Conservation (phyloP, 2,797 vertebrate species). For the Coregonus suidteri region DNA sequence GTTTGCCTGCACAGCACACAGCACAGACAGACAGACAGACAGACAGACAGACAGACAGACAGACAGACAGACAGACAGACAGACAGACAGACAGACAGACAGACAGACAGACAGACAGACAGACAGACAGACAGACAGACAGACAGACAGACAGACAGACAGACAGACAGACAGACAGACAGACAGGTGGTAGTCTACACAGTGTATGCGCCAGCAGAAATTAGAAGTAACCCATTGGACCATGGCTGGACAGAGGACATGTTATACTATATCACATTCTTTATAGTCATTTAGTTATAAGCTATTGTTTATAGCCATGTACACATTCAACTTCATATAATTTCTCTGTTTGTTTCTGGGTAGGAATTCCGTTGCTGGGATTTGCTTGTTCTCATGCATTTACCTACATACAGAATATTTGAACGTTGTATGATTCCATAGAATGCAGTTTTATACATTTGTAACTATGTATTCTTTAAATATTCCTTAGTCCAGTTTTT, state of each 20-base stretch:
- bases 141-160: background rate
- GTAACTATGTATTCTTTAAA: background rate
- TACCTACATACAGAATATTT: background rate
- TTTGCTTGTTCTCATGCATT: background rate
- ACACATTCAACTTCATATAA: background rate
- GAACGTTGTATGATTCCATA: background rate
- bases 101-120: background rate
- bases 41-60: background rate
- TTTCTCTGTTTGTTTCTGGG: background rate
- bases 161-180: too few relatives aligned
- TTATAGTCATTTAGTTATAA: too few relatives aligned
- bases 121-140: background rate
- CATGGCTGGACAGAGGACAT: conserved; percentile 17
- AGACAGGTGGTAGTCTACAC: background rate
- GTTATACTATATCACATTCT: background rate
- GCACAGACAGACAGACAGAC: conserved; percentile 16
- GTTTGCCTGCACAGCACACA: conserved; percentile 17
- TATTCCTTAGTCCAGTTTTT: background rate
- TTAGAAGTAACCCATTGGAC: background rate
- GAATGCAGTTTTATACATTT: background rate
- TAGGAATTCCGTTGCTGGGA: background rate
- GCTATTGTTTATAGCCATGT: background rate
- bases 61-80: conserved; percentile 21
- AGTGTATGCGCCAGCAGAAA: background rate
- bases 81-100: background rate